Evolutionary conservation across 2,888 invertebrate species (phyloP).

Genomic region (Pyrocoelia pectoralis): DNA sequence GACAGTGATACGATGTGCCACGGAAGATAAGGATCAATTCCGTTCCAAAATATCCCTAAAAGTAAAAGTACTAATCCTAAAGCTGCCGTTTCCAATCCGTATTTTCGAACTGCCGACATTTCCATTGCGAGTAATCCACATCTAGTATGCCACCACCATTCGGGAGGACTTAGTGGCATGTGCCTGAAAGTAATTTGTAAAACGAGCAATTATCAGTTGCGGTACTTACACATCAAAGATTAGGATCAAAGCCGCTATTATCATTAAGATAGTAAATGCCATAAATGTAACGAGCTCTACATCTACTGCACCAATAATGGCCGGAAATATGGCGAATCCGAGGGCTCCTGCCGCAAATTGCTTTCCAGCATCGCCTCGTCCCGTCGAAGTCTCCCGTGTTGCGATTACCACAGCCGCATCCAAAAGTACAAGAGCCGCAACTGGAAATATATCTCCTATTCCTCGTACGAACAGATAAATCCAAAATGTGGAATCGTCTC

Average conservation of each 20-base stretch:
- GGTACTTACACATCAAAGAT: slow-evolving; percentile 64
- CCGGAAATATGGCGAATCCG: slow-evolving; percentile 76
- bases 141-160: slow-evolving; percentile 89
- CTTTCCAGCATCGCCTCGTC: slow-evolving; percentile 80
- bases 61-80: slow-evolving; percentile 73
- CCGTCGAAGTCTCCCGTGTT: slow-evolving; percentile 80
- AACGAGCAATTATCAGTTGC: too few relatives aligned
- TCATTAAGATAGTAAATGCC: slow-evolving; percentile 64
- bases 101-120: slow-evolving; percentile 80
- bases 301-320: slow-evolving; percentile 60
- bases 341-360: slow-evolving; percentile 80
- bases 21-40: slow-evolving; percentile 79
- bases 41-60: slow-evolving; percentile 81
- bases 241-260: slow-evolving; percentile 70
- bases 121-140: slow-evolving; percentile 79
- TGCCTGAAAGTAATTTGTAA: slow-evolving; percentile 56
- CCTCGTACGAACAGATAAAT: slow-evolving; percentile 73
- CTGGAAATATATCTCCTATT: slow-evolving; percentile 79
- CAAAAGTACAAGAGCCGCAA: slow-evolving; percentile 74
- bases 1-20: slow-evolving; percentile 70
- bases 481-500: slow-evolving; percentile 72
- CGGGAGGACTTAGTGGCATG: slow-evolving; percentile 83
- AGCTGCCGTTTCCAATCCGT: slow-evolving; percentile 77
- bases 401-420: slow-evolving; percentile 83
- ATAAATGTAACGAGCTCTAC: slow-evolving; percentile 65